A percentile compares a stretch with the other conserved stretches of the same genome.
phyloP scores from a whole-genome alignment of 2,888 invertebrate genomes.

The Periphyllus acericola region DNA sequence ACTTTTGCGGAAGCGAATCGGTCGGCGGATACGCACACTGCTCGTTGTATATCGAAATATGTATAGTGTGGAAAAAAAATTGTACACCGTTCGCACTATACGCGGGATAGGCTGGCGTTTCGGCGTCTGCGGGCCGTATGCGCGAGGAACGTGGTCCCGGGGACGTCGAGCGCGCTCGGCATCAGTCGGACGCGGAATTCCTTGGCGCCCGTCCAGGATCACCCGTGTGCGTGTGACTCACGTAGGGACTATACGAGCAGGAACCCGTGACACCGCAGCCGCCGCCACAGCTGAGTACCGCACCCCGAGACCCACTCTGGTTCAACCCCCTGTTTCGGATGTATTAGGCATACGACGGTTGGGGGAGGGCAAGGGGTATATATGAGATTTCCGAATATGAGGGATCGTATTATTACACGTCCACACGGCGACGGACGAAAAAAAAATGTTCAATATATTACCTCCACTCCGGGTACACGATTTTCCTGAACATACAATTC shows the following conservation, averaged over 20 bases:
- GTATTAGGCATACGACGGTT: not conserved
- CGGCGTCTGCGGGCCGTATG: conserved; percentile 56
- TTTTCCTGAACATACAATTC: too few relatives aligned
- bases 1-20: not conserved
- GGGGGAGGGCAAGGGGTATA: not conserved
- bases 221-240: conserved; percentile 47
- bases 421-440: too few relatives aligned
- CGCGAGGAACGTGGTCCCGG: conserved; percentile 57
- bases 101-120: conserved; percentile 48
- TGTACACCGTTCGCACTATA: not conserved
- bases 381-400: too few relatives aligned
- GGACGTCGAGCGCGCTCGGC: conserved; percentile 58
- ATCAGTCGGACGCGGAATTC: conserved; percentile 55
- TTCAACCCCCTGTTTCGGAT: not conserved
- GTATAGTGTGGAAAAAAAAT: not conserved
- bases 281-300: not conserved
- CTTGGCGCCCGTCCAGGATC: conserved; percentile 46
- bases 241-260: not conserved
- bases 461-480: too few relatives aligned
- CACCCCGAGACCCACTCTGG: not conserved
- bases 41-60: not conserved
- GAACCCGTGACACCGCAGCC: not conserved
- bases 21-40: not conserved
- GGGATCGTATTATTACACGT: too few relatives aligned
- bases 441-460: too few relatives aligned